Evolutionary conservation across 1,140 invertebrate genomes (phyloP).

Genomic region (Drosophila equinoxialis): DNA sequence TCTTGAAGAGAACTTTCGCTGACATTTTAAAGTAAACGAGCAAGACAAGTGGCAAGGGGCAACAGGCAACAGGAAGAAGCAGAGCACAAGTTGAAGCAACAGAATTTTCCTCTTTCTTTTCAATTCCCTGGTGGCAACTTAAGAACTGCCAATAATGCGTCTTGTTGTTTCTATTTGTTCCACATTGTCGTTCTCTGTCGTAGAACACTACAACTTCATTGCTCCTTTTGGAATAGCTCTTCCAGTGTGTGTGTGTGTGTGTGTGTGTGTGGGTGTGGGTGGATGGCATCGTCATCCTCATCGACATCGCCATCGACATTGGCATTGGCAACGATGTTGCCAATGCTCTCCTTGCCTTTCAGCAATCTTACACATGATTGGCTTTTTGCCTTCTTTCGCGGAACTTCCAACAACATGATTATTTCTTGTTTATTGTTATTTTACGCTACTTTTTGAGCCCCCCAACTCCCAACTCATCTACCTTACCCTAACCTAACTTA

Average conservation of each 20-base stretch:
- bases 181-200: conserved; percentile 2
- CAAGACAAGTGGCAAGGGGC: background rate
- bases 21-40: conserved; percentile 47
- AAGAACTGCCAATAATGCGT: conserved; percentile 16
- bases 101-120: conserved; percentile 9
- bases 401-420: conserved; percentile 70
- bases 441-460: conserved; percentile 61
- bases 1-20: conserved; percentile 43
- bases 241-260: background rate
- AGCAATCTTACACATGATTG: conserved; percentile 76
- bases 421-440: conserved; percentile 80
- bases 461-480: background rate
- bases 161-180: conserved; percentile 22
- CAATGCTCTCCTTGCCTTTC: conserved; percentile 18
- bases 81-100: conserved; percentile 18
- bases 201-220: conserved; percentile 30
- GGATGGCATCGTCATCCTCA: background rate
- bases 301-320: background rate
- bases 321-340: conserved; percentile 41
- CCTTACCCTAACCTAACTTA: background rate
- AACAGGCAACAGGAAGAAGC: conserved; percentile 11
- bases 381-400: conserved; percentile 45
- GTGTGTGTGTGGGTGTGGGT: background rate
- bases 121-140: conserved; percentile 22
- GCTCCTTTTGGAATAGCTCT: conserved; percentile 48